Evolutionary conservation across 2,797 vertebrate genomes (phyloP).

Genomic region (Agapornis canus): DNA sequence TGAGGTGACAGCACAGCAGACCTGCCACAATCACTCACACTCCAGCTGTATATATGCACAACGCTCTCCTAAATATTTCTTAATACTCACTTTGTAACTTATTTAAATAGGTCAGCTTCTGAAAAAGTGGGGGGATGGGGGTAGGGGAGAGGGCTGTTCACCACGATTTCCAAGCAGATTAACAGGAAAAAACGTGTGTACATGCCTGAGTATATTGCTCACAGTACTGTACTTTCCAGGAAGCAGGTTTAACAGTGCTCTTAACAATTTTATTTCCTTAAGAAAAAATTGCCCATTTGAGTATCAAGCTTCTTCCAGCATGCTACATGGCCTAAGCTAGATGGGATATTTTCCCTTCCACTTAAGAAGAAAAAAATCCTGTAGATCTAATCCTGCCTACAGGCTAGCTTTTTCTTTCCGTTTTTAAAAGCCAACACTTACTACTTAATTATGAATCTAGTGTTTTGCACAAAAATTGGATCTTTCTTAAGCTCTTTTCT

Average conservation of each 20-base stretch:
- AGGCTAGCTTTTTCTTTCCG: background rate
- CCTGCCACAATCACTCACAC: conserved; percentile 11
- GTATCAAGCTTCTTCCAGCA: background rate
- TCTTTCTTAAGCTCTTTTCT: background rate
- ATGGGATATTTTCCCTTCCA: background rate
- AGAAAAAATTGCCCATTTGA: background rate
- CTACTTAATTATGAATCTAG: background rate
- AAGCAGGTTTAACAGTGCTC: background rate
- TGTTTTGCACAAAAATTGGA: background rate
- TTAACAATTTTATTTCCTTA: background rate
- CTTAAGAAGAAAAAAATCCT: background rate
- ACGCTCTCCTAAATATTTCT: background rate
- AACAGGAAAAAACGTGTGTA: background rate
- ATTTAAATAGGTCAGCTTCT: background rate
- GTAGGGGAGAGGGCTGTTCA: background rate
- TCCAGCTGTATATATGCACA: background rate
- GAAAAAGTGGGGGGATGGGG: background rate
- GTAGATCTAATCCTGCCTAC: conserved; percentile 11
- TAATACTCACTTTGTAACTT: background rate
- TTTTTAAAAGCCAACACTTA: background rate
- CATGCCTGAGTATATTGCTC: background rate
- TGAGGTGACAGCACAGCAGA: background rate
- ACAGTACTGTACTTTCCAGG: background rate
- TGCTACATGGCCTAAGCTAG: background rate
- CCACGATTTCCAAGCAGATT: background rate